Percentiles rank a stretch among this genome's conserved stretches.
Conservation (phyloP, 2,888 invertebrate species). For the Drosophila mulleri region DNA sequence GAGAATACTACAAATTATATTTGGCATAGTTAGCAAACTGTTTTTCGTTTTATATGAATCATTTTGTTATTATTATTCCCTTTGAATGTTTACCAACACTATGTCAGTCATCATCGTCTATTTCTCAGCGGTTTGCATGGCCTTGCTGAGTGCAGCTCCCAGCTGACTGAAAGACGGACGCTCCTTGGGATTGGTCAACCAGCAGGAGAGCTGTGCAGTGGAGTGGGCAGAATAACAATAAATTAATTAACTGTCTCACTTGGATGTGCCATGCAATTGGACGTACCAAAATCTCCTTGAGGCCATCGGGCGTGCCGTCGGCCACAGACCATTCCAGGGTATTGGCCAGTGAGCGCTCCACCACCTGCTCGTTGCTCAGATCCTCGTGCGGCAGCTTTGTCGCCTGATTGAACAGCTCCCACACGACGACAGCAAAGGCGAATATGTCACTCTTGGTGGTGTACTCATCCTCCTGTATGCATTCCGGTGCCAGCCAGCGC, state of each 20-base stretch:
- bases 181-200: slow-evolving; percentile 84
- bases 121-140: slow-evolving; percentile 83
- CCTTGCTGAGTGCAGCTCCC: slow-evolving; percentile 84
- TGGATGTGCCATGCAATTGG: slow-evolving; percentile 1
- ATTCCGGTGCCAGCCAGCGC: slow-evolving; percentile 96
- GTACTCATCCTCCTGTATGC: slow-evolving; percentile 94
- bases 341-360: slow-evolving; percentile 85
- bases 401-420: slow-evolving; percentile 94
- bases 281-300: slow-evolving; percentile 87
- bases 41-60: slow-evolving; percentile 7
- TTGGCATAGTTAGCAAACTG: slow-evolving; percentile 62
- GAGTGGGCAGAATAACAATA: slow-evolving; percentile 6
- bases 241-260: slow-evolving; percentile 40
- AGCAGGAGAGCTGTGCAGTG: slow-evolving; percentile 80
- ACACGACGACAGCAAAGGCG: slow-evolving; percentile 94
- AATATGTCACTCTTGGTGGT: slow-evolving; percentile 97
- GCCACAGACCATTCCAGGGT: slow-evolving; percentile 90
- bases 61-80: background rate
- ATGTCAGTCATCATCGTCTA: slow-evolving; percentile 55
- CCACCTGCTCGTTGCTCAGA: slow-evolving; percentile 83
- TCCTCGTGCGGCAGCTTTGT: slow-evolving; percentile 90
- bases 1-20: slow-evolving; percentile 65
- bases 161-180: slow-evolving; percentile 85
- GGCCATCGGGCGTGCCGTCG: slow-evolving; percentile 87
- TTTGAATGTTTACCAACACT: slow-evolving; percentile 54